Base-by-base conservation (phyloP, 2,797 vertebrate species). In the Coracias cyanogaster region DNA sequence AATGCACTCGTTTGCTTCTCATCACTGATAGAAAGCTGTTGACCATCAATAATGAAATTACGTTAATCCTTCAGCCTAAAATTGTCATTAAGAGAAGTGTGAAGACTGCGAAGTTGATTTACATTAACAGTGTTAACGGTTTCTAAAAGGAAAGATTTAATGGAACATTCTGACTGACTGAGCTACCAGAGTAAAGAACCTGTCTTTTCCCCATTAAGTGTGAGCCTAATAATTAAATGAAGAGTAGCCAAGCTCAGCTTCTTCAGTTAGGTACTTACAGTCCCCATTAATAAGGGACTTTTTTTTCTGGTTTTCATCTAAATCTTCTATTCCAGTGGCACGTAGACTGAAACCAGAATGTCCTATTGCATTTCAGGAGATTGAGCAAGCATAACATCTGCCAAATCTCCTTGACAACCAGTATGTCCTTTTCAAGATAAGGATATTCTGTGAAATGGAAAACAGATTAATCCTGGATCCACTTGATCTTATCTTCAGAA, bases 381-480 rank as follows among this genome's bases (percentile, higher is more conserved):
- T 64, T 89, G 93, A 93, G 65, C 76, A 49, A 86, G 85, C 82
- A 93, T 35, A 80, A 79, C 94, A 95, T 95, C 94, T 96, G 94
- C 94, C 93, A 94, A 89, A 92, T 94, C 93, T 96, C 93, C 95
- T 89, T 94, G 95, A 72, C 94, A 95, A 96, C 94, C 64, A 93
- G 73, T 73, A 77, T 92, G 95, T 92, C 81, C 89, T 96, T 96
- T 86, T 90, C 74, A 94, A 89, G 93, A 96, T 92, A 86, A 90
- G 78, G 83, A 80, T 95, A 84, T 94, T 92, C 86, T 90, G 60
- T 96, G 78, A 91, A 96, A 85, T 87, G 60, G 89, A 93, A 96
- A 93, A 86, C 78, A 94, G 88, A 92, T 95, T 94, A 96, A 80
- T 93, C 78, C 86, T 95, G 78, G 62, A 92, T 95, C 83, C 35